phyloP scores from a whole-genome alignment of 2,888 invertebrate species.

The Amiota minor region DNA sequence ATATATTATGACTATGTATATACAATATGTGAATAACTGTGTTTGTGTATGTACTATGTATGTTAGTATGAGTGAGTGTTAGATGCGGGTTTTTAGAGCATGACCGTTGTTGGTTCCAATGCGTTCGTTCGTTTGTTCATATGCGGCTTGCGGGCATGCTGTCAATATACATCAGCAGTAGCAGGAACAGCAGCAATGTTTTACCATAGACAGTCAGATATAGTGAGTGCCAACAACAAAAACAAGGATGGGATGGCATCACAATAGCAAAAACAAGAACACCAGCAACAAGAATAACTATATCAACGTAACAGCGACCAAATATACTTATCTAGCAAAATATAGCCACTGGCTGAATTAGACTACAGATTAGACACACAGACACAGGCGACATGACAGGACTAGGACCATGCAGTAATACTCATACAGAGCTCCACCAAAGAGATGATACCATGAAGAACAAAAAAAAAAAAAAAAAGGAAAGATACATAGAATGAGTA shows the following conservation, averaged over 20 bases:
- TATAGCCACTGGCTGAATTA: conserved; percentile 51
- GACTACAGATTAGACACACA: conserved; percentile 42
- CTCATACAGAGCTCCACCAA: too few relatives aligned
- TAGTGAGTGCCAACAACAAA: conserved; percentile 33
- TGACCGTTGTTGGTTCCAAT: background rate
- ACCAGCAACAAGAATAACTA: background rate
- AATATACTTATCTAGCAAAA: conserved; percentile 55
- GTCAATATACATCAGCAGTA: conserved; percentile 36
- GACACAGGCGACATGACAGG: background rate
- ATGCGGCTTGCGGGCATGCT: conserved; percentile 31
- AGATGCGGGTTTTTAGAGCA: conserved; percentile 7
- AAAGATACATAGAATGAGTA: too few relatives aligned
- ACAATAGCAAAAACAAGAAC: background rate
- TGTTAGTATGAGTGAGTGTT: background rate
- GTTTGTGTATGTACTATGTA: background rate
- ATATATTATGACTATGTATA: too few relatives aligned
- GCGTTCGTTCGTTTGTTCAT: conserved; percentile 4
- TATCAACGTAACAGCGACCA: background rate
- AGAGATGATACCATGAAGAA: too few relatives aligned
- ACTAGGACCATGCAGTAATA: background rate
- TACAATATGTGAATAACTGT: too few relatives aligned
- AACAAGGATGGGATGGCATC: conserved; percentile 28
- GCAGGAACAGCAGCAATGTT: conserved; percentile 1
- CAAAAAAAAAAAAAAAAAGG: too few relatives aligned
- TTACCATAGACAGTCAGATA: conserved; percentile 14